Evolutionary conservation across 2,113 vertebrate genomes (phyloP).

Genomic region (Albula glossodonta): DNA sequence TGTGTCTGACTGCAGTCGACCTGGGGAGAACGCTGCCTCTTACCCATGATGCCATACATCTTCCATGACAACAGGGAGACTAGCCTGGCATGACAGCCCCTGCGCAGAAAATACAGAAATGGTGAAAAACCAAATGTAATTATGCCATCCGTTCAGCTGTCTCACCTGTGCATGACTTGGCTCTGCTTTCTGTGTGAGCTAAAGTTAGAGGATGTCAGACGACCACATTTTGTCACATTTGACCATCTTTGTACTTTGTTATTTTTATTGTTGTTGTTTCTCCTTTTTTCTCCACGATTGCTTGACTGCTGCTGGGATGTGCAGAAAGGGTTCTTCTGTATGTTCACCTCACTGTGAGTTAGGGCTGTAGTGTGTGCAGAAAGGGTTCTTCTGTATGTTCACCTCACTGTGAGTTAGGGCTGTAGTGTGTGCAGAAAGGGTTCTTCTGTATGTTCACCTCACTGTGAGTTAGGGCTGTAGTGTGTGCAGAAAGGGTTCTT

Average conservation of each 20-base stretch:
- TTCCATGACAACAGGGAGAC: slow-evolving; percentile 25
- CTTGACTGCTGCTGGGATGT: neutral
- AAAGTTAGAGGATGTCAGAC: neutral
- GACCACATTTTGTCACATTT: neutral
- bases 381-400: too few relatives aligned
- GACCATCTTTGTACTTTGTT: neutral
- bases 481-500: neutral
- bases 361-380: neutral
- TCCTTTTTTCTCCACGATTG: neutral
- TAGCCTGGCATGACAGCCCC: neutral
- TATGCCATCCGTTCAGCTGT: neutral
- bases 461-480: too few relatives aligned
- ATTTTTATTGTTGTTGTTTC: neutral
- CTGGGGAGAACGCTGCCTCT: slow-evolving; percentile 49
- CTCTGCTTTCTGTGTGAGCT: neutral
- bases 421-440: neutral
- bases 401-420: too few relatives aligned
- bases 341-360: too few relatives aligned
- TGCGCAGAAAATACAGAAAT: neutral
- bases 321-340: neutral
- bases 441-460: too few relatives aligned
- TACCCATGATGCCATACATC: slow-evolving; percentile 43
- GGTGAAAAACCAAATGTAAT: neutral
- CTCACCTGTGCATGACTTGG: neutral
- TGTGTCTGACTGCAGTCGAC: slow-evolving; percentile 61